Percentiles rank a stretch among this genome's conserved stretches.
These are phyloP conservation scores for Phaetusa simplex DNA, from an alignment of 2,113 vertebrate species.

Conservation along the genomic window DNA sequence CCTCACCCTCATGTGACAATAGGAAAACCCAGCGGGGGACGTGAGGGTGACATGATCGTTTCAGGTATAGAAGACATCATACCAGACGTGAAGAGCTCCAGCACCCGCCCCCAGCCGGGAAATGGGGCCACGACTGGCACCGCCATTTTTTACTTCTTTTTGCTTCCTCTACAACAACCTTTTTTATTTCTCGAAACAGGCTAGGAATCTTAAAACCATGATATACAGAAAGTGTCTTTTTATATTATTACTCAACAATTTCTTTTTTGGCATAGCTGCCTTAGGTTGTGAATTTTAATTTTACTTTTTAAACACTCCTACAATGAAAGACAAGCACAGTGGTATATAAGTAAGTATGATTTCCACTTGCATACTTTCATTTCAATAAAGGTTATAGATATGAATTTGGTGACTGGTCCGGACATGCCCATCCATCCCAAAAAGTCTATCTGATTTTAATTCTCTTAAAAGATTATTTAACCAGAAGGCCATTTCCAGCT, in stretches of 20 bases:
- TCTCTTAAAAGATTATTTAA: slow-evolving; percentile 53
- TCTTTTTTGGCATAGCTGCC: neutral
- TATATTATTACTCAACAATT: neutral
- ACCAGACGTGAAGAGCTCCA: neutral
- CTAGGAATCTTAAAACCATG: neutral
- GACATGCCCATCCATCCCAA: neutral
- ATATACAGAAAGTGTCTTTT: neutral
- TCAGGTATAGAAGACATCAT: neutral
- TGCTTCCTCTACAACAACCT: neutral
- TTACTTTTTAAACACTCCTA: neutral
- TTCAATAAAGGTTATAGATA: neutral
- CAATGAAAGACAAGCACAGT: neutral
- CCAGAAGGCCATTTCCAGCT: slow-evolving; percentile 12
- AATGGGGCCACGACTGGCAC: accelerated
- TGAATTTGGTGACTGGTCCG: neutral
- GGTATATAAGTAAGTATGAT: neutral
- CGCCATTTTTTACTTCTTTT: neutral
- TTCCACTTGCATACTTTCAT: neutral
- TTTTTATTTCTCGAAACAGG: neutral
- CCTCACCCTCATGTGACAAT: neutral
- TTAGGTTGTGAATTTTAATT: slow-evolving; percentile 21
- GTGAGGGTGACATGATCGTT: neutral
- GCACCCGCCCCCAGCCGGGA: accelerated
- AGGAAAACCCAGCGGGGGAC: neutral
- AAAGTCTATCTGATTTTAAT: slow-evolving; percentile 44